Percentiles rank a stretch among this genome's conserved stretches.
phyloP scores from a whole-genome alignment of 2,888 invertebrate species.

The Uloborus plumipes region DNA sequence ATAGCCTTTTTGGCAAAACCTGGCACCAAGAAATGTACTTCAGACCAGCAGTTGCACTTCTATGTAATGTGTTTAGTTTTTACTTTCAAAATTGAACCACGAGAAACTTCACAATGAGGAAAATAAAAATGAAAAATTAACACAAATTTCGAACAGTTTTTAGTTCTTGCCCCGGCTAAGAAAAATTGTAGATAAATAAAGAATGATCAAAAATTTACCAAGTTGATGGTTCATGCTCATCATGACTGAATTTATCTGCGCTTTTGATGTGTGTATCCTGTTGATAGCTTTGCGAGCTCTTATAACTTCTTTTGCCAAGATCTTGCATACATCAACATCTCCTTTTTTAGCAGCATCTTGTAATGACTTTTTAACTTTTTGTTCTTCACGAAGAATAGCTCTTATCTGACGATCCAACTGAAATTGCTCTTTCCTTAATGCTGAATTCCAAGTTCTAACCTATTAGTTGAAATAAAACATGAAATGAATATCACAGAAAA shows the following conservation, averaged over 20 bases:
- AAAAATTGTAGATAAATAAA: no score
- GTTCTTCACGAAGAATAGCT: conserved; percentile 96
- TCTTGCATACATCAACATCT: conserved; percentile 92
- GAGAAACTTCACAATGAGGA: no score
- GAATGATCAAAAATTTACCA: conserved; percentile 74
- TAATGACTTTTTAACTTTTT: conserved; percentile 91
- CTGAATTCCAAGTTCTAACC: conserved; percentile 97
- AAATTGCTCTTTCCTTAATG: conserved; percentile 92
- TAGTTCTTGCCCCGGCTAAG: no score
- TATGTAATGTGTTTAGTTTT: no score
- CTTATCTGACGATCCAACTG: conserved; percentile 94
- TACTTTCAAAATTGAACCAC: no score
- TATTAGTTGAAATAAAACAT: conserved; percentile 71
- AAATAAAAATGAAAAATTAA: no score
- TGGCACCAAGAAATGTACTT: no score
- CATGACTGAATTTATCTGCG: conserved; percentile 95
- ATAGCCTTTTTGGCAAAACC: no score
- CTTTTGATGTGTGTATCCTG: conserved; percentile 95
- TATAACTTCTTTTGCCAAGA: conserved; percentile 93
- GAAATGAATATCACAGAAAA: not conserved
- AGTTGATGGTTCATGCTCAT: conserved; percentile 98
- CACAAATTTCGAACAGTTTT: no score
- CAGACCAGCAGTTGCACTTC: no score
- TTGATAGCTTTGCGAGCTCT: conserved; percentile 87
- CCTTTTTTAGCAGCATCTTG: conserved; percentile 96